Percentiles rank a stretch among this genome's conserved stretches.
Conservation (phyloP, 2,888 invertebrate genomes). For the Synergus itoensis region DNA sequence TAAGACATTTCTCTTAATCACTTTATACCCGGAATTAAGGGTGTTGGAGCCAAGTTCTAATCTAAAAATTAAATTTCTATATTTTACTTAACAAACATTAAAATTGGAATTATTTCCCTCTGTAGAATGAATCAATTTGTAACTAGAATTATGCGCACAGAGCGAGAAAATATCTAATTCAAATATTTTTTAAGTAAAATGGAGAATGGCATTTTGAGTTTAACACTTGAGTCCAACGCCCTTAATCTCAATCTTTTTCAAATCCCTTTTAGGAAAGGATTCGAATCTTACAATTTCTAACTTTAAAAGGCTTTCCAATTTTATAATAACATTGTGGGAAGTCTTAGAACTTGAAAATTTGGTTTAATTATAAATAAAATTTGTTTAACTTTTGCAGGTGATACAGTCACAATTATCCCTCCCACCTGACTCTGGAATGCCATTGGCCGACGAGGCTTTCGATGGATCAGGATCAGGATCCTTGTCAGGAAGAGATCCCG, state of each 20-base stretch:
- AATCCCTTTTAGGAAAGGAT: not conserved
- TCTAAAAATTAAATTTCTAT: no score
- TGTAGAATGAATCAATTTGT: no score
- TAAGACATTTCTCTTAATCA: not conserved
- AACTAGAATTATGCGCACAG: no score
- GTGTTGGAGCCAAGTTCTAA: no score
- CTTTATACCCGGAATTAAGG: not conserved
- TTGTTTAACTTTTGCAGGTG: slow-evolving; percentile 61
- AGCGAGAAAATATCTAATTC: no score
- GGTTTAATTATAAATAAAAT: not conserved
- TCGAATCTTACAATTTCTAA: no score
- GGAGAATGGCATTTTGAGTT: no score
- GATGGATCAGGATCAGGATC: slow-evolving; percentile 75
- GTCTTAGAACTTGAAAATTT: not conserved
- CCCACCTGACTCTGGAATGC: slow-evolving; percentile 70
- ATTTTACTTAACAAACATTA: no score
- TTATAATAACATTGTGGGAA: not conserved
- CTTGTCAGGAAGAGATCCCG: slow-evolving; percentile 15
- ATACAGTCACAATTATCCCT: slow-evolving; percentile 73
- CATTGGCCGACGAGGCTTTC: slow-evolving; percentile 72
- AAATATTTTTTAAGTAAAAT: no score
- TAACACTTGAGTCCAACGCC: no score
- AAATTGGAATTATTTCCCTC: no score
- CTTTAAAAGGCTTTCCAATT: no score
- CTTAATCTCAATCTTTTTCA: not conserved